Evolutionary conservation across 2,888 invertebrate species (phyloP).

Genomic region (Drosophila meridiana): DNA sequence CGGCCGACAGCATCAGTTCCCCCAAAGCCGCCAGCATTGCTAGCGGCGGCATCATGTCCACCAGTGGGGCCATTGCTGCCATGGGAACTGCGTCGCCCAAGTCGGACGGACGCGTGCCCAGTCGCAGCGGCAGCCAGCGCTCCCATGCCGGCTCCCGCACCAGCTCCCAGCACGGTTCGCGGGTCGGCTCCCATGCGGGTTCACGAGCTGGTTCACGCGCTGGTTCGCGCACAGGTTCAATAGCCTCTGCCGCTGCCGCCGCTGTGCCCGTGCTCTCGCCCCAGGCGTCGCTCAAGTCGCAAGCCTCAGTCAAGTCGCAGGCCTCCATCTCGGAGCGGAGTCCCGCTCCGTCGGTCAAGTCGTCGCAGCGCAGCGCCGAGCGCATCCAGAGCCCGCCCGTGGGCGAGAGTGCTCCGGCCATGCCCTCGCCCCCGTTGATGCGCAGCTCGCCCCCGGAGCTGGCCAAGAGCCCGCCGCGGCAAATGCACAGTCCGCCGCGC

Average conservation of each 20-base stretch:
- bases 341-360: constrained; percentile 73
- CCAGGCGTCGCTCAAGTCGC: constrained; percentile 73
- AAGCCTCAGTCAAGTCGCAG: constrained; percentile 56
- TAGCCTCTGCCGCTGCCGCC: constrained; percentile 67
- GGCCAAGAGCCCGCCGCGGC: constrained; percentile 68
- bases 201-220: constrained; percentile 60
- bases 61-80: constrained; percentile 61
- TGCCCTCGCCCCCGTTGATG: constrained; percentile 80
- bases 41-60: constrained; percentile 59
- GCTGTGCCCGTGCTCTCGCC: constrained; percentile 63
- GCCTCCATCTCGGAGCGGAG: constrained; percentile 67
- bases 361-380: constrained; percentile 61
- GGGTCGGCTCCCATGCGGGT: constrained; percentile 41
- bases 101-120: constrained; percentile 69
- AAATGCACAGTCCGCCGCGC: constrained; percentile 81
- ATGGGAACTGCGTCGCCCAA: constrained; percentile 58
- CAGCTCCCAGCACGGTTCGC: constrained; percentile 48
- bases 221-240: constrained; percentile 75
- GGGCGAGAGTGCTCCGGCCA: constrained; percentile 78
- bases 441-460: constrained; percentile 76
- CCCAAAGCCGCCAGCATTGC: constrained; percentile 74
- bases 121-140: constrained; percentile 71
- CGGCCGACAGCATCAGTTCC: constrained; percentile 71
- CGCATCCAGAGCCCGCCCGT: constrained; percentile 75
- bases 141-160: constrained; percentile 38